Evolutionary conservation across 2,113 vertebrate genomes (phyloP), one percentile per base, ranked within the genome.

Genomic region (Tupaia chinensis): DNA sequence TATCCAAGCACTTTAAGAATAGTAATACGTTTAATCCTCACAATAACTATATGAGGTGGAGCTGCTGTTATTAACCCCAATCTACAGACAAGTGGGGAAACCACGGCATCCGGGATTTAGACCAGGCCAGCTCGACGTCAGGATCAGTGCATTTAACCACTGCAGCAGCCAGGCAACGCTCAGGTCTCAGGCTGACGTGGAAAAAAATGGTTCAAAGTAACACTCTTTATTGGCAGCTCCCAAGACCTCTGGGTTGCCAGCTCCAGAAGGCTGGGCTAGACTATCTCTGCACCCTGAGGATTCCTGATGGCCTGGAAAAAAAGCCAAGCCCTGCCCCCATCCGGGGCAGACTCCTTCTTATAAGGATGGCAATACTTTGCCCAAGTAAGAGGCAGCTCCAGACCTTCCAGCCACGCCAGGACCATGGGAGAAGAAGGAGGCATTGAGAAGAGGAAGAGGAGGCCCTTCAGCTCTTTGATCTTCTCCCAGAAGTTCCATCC

Each of bases 1-100:
- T 79, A 87, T 66, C 93, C 84, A 76, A 84, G 79, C 74, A 89
- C 66, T 93, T 91, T 63, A 70, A 92, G 73, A 78, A 19, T 44
- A 87, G 58, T 20, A 68, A 84, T 90, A 34, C 32, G 9, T 72
- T 90, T n/a, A 86, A 93, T 86, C 74, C 88, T 93, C 56, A 15
- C 60, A 54, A 85, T 69, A 92, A 69, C 25, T 70, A 65, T 7
- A 14, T 91, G 79, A 95, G 63, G 91, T 54, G 72, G 82, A 72
- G 23, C n/a, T 68, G 12, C 69, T 91, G 7, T 82, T 70, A 16
- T 86, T 70, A 91, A 32, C 78, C 65, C 44, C 9, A 34, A 1
- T 83, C 86, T 86, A 54, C 44, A 73, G 74, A 82, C 29, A 22
- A 79, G 7, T 63, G 3, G 2, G 60, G 32, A 76, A 68, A 12